These are phyloP conservation scores for Sycophila texana DNA, from an alignment of 2,888 invertebrate species.

Conservation along the genomic window DNA sequence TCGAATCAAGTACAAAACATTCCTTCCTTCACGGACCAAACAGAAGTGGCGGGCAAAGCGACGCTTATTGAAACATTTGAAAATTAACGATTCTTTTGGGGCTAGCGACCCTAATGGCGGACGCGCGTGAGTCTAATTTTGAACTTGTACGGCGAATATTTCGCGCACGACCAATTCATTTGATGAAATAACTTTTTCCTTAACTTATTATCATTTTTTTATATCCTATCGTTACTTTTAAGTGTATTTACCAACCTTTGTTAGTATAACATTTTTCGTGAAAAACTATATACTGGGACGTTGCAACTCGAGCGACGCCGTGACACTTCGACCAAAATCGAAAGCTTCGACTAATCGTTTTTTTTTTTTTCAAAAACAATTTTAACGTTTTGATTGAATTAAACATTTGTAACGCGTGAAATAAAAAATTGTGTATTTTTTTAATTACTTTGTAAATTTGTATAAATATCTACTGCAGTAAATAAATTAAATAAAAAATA, in stretches of 20 bases:
- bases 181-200: background rate
- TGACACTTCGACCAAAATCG: background rate
- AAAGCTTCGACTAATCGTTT: conserved; percentile 38
- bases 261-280: background rate
- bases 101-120: conserved; percentile 45
- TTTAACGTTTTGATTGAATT: background rate
- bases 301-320: background rate
- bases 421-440: background rate
- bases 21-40: conserved; percentile 11
- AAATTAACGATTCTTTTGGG: conserved; percentile 53
- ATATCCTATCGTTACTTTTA: background rate
- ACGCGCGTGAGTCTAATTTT: conserved; percentile 45
- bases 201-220: conserved; percentile 17
- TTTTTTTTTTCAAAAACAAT: conserved; percentile 9
- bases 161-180: background rate
- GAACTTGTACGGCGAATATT: background rate
- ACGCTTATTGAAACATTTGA: conserved; percentile 53
- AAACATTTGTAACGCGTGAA: background rate
- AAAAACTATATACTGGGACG: background rate
- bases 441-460: background rate
- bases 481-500: background rate
- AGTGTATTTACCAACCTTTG: conserved; percentile 8
- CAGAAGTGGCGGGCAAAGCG: conserved; percentile 55
- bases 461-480: background rate
- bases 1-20: conserved; percentile 23